Evolutionary conservation across 1,140 invertebrate species (phyloP), one percentile per base, ranked within the genome.

Genomic region (Drosophila ironensis): DNA sequence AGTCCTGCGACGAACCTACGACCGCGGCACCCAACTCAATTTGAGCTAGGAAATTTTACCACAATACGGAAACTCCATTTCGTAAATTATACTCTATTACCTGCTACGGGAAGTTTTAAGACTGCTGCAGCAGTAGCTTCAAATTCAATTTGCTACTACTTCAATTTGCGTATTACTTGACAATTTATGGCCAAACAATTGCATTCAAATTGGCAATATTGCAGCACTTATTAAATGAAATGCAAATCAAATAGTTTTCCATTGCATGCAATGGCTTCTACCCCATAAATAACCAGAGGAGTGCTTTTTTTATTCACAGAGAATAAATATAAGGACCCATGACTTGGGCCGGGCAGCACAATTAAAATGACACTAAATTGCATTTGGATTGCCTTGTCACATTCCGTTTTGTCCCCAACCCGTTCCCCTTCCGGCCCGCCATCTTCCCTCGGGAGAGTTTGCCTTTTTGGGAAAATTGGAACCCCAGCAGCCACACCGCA

Each of bases 321-420:
- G 16, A 44, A 33, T 45, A 24, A 37, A 14, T 60, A 42, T 24
- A 20, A 42, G 12, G 38, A 25, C 38, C 30, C 24, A 17, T 38
- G 64, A 35, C 61, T 68, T 22, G 48, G 51, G 59, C 53, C 63
- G 54, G 59, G 66, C 71, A 71, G 67, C 80, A 80, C 80, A 84
- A 84, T 84, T 84, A 84, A 84, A 86, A 84, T 86, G 48, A 77
- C 70, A 74, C 77, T 80, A 84, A 86, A 84, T 86, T 86, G 70
- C 73, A 84, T 84, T 86, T 56, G 78, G 44, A 84, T 84, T 78
- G 78, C 78, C 46, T 56, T 63, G 68, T 47, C 68, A n/a, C n/a
- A n/a, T n/a, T n/a, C n/a, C n/a, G n/a, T n/a, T n/a, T 41, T 50
- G 27, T 17, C 12, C 12, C 17, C n/a, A 27, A 12, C 16, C 22